Percentiles rank a stretch among this genome's conserved stretches.
These are phyloP conservation scores for Diarsia dahlii DNA, from an alignment of 2,888 invertebrate species.

Conservation along the genomic window DNA sequence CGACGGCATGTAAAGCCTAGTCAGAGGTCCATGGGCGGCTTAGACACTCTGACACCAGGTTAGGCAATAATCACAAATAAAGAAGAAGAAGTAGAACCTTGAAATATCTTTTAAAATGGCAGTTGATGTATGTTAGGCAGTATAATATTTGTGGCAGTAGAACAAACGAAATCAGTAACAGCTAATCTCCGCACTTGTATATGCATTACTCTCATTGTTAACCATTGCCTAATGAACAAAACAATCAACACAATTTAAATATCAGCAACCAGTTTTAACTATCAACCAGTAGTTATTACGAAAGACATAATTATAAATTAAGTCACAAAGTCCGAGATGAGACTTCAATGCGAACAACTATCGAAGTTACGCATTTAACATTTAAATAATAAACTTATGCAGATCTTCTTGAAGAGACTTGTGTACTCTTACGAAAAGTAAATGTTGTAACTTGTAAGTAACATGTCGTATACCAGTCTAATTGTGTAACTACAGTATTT, in stretches of 20 bases:
- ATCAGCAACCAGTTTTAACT: constrained; percentile 48
- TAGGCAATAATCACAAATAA: no score
- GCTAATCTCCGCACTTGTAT: constrained; percentile 46
- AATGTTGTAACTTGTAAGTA: constrained; percentile 68
- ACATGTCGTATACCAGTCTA: constrained; percentile 59
- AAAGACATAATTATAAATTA: no score
- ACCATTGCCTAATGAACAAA: constrained; percentile 42
- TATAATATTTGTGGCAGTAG: constrained; percentile 42
- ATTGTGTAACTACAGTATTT: constrained; percentile 68
- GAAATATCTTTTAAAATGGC: neutral
- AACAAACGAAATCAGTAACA: constrained; percentile 18
- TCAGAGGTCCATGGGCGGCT: no score
- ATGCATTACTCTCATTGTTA: constrained; percentile 46
- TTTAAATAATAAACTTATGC: constrained; percentile 70
- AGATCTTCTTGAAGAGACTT: constrained; percentile 70
- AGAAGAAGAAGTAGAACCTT: neutral
- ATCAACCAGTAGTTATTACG: constrained; percentile 39
- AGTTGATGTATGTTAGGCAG: neutral
- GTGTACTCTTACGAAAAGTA: constrained; percentile 73
- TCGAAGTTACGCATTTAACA: constrained; percentile 69
- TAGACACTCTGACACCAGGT: no score
- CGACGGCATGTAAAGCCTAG: no score
- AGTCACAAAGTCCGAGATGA: constrained; percentile 60
- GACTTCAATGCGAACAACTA: constrained; percentile 72
- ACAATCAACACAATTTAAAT: constrained; percentile 48